phyloP scores from a whole-genome alignment of 1,140 invertebrate genomes.

The Spodoptera frugiperda region DNA sequence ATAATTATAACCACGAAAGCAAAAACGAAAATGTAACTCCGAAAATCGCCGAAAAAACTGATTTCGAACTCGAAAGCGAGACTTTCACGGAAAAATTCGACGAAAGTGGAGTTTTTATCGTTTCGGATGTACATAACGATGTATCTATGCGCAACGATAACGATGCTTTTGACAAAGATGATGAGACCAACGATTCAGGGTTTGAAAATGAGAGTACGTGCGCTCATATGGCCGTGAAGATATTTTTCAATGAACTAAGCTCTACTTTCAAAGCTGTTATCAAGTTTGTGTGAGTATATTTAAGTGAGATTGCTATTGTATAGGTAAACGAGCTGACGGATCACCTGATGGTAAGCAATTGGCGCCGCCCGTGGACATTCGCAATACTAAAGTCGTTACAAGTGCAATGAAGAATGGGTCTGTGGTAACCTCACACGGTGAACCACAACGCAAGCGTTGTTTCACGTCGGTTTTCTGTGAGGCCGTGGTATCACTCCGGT shows the following conservation, averaged over 20 bases:
- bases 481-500: too few relatives aligned
- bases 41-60: neutral
- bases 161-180: constrained; percentile 4
- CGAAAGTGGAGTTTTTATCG: neutral
- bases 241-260: constrained; percentile 56
- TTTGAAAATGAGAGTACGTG: constrained; percentile 53
- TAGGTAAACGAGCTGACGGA: too few relatives aligned
- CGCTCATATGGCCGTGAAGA: constrained; percentile 45
- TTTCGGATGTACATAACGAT: neutral
- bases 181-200: constrained; percentile 54
- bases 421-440: too few relatives aligned
- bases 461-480: too few relatives aligned
- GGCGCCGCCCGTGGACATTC: too few relatives aligned
- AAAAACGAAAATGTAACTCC: neutral
- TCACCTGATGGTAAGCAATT: too few relatives aligned
- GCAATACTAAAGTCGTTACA: too few relatives aligned
- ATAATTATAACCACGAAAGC: neutral
- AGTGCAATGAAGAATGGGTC: too few relatives aligned
- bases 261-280: constrained; percentile 54
- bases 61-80: neutral
- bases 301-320: neutral
- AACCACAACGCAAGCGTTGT: too few relatives aligned
- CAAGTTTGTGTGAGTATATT: constrained; percentile 65
- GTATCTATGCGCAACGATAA: neutral
- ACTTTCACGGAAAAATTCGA: neutral